Evolutionary conservation across 2,797 vertebrate species (phyloP).

Genomic region (Apogon hyalosoma): DNA sequence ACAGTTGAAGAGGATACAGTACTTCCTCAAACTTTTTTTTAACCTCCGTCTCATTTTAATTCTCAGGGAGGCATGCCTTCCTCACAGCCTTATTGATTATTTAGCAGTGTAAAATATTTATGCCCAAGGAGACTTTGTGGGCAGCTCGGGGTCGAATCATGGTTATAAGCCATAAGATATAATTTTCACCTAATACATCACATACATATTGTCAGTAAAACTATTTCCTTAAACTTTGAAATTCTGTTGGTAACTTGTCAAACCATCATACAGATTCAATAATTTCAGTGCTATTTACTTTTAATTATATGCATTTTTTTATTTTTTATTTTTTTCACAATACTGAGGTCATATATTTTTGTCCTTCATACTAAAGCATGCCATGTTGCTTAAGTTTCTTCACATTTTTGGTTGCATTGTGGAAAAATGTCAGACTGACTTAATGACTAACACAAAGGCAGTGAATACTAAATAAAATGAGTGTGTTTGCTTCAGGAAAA

Average conservation of each 20-base stretch:
- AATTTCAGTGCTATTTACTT: too few relatives aligned
- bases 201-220: too few relatives aligned
- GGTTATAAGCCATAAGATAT: neutral
- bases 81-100: constrained; percentile 12
- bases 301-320: too few relatives aligned
- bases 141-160: constrained; percentile 1
- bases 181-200: neutral
- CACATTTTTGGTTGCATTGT: neutral
- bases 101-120: constrained; percentile 34
- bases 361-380: neutral
- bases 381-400: neutral
- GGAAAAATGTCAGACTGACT: neutral
- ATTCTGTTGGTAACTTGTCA: too few relatives aligned
- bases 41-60: neutral
- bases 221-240: too few relatives aligned
- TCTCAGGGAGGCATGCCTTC: neutral
- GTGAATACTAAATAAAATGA: constrained; percentile 31
- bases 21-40: neutral
- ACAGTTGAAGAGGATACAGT: neutral
- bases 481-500: neutral
- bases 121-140: constrained; percentile 2
- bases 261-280: too few relatives aligned
- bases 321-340: too few relatives aligned
- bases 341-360: neutral
- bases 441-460: neutral